phyloP scores from a whole-genome alignment of 2,888 invertebrate species.

The Myathropa florea region DNA sequence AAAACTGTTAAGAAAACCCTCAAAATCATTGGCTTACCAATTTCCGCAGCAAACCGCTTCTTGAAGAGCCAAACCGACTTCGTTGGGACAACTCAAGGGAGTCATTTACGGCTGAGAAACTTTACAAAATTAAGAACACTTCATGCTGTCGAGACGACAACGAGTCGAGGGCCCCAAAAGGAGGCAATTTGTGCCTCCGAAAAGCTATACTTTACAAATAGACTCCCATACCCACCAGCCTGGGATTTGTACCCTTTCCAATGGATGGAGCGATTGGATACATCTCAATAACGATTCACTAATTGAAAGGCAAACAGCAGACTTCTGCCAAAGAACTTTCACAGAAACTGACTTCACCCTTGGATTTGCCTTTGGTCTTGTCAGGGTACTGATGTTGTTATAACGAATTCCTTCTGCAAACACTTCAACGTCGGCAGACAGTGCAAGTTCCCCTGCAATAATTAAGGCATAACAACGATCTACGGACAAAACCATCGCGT shows the following conservation, averaged over 20 bases:
- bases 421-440: neutral
- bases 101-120: slow-evolving; percentile 45
- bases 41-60: neutral
- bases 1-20: neutral
- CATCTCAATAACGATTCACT: slow-evolving; percentile 20
- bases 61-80: neutral
- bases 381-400: slow-evolving; percentile 22
- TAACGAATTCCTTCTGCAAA: slow-evolving; percentile 20
- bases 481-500: neutral
- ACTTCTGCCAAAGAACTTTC: slow-evolving; percentile 8
- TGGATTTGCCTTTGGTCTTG: neutral
- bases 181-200: slow-evolving; percentile 50
- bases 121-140: slow-evolving; percentile 49
- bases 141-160: slow-evolving; percentile 23
- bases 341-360: slow-evolving; percentile 32
- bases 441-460: slow-evolving; percentile 29
- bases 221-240: slow-evolving; percentile 6
- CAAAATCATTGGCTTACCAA: neutral
- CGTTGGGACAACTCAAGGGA: slow-evolving; percentile 37
- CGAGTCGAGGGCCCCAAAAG: slow-evolving; percentile 8
- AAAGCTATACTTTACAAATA: slow-evolving; percentile 6
- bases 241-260: neutral
- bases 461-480: slow-evolving; percentile 43
- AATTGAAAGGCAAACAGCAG: slow-evolving; percentile 45
- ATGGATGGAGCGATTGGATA: too few species aligned